Percentiles rank a stretch among this genome's conserved stretches.
Evolutionary conservation across 2,888 invertebrate species (phyloP).

Genomic region (Carcina quercana): DNA sequence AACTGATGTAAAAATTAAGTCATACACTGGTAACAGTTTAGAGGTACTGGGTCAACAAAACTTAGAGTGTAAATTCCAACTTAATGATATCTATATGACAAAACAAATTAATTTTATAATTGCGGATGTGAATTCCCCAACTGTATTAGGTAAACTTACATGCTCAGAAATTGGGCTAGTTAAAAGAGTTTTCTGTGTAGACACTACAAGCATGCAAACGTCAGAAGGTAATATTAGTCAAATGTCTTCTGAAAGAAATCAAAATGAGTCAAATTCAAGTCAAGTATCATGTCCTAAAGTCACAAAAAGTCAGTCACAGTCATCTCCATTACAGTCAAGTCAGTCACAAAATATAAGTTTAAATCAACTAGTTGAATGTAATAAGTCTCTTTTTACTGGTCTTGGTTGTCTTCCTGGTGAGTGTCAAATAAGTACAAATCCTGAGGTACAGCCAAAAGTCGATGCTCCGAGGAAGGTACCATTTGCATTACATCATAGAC

Average conservation of each 20-base stretch:
- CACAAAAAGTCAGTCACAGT: slow-evolving; percentile 10
- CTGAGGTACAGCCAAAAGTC: slow-evolving; percentile 12
- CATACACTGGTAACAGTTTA: too few relatives aligned
- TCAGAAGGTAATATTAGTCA: not conserved
- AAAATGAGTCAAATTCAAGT: slow-evolving; percentile 2
- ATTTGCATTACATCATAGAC: slow-evolving; percentile 11
- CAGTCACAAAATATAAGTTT: slow-evolving; percentile 12
- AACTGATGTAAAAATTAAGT: too few relatives aligned
- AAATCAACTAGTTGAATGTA: slow-evolving; percentile 13
- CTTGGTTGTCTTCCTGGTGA: slow-evolving; percentile 17
- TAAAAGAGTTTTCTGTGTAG: slow-evolving; percentile 12
- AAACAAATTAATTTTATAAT: not conserved
- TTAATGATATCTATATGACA: not conserved
- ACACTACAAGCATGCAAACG: not conserved
- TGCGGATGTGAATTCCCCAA: slow-evolving; percentile 16
- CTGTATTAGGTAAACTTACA: slow-evolving; percentile 13
- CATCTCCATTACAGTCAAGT: slow-evolving; percentile 4
- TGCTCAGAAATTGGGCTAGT: slow-evolving; percentile 14
- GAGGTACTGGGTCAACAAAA: too few relatives aligned
- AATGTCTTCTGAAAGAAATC: too few relatives aligned
- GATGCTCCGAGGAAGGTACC: slow-evolving; percentile 17
- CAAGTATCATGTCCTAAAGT: slow-evolving; percentile 2
- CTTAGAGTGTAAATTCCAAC: too few relatives aligned
- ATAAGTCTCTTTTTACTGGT: slow-evolving; percentile 15
- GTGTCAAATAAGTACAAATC: slow-evolving; percentile 12